Base-by-base conservation (phyloP, 2,797 vertebrate species). In the Manis javanica region DNA sequence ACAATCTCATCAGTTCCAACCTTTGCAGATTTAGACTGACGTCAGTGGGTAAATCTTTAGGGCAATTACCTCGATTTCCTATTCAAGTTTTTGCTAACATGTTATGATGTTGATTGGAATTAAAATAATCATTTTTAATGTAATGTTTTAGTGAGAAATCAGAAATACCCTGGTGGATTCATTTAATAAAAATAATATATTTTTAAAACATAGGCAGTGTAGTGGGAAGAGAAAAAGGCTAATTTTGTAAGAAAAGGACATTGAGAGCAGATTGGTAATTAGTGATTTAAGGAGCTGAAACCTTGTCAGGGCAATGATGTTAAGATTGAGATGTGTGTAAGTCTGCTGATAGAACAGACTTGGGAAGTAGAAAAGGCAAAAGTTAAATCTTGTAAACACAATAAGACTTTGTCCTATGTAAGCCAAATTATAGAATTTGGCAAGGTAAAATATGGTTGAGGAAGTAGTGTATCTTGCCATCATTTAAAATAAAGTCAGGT, bases 401-500 rank as follows among this genome's bases (percentile, higher is more conserved):
- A 4, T 31, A 26, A 69, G 75, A 23, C 9, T 64, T 89, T 84
- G 42, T 90, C 10, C 13, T 37, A 6, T 12, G 21, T 75, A 72
- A 84, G 29, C 90, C 91, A 61, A 85, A 37, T 49, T 75, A 39
- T 0, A 72, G 55, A 88, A 69, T 81, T 87, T 81, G 77, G 31
- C 34, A 64, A 95, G 68, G 95, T 90, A 18, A 90, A 94, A 90
- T 74, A 66, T 92, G 77, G 77, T 63, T 93, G 46, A 95, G 64
- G 87, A 96, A 96, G 82, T 92, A 94, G 82, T 90, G 83, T 97
- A 95, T 96, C 93, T 97, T 97, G 93, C 95, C 97, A 96, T 97
- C 95, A 93, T 95, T 97, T 92, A 79, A 82, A 94, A 83, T 81
- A 51, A 64, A 75, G 13, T 85, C 46, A 86, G 12, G 4, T 82